phyloP scores from a whole-genome alignment of 2,113 vertebrate species.

The Chunga burmeisteri region DNA sequence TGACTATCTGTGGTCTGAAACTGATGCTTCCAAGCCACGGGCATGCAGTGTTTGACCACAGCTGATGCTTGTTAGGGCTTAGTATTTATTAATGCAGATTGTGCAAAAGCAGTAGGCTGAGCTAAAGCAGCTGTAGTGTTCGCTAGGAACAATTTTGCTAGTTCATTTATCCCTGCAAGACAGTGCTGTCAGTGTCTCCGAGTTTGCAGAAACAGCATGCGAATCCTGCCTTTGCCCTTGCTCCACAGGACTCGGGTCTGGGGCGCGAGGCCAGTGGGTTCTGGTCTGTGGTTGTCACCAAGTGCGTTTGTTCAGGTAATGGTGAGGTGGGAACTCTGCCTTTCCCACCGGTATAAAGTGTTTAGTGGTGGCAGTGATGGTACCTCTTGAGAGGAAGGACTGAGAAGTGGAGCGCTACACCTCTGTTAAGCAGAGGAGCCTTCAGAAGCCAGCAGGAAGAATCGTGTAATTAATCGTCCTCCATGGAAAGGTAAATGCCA shows the following conservation, averaged over 20 bases:
- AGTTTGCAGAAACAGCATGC: neutral
- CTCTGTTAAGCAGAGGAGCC: neutral
- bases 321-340: neutral
- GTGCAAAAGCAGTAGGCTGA: neutral
- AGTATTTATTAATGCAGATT: neutral
- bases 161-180: neutral
- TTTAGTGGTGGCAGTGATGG: neutral
- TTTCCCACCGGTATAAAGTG: rapidly evolving
- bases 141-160: neutral
- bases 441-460: neutral
- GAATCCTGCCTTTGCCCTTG: neutral
- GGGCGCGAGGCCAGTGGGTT: rapidly evolving
- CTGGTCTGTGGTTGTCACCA: neutral
- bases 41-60: neutral
- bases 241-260: neutral
- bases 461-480: neutral
- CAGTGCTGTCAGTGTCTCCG: neutral
- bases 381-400: neutral
- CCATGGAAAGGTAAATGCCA: neutral
- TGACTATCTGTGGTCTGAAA: neutral
- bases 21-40: neutral
- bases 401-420: neutral
- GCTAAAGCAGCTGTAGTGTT: neutral
- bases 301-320: neutral
- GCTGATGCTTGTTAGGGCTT: neutral